These are phyloP conservation scores for Tipula confusa DNA, from an alignment of 2,888 invertebrate species.

Conservation along the genomic window DNA sequence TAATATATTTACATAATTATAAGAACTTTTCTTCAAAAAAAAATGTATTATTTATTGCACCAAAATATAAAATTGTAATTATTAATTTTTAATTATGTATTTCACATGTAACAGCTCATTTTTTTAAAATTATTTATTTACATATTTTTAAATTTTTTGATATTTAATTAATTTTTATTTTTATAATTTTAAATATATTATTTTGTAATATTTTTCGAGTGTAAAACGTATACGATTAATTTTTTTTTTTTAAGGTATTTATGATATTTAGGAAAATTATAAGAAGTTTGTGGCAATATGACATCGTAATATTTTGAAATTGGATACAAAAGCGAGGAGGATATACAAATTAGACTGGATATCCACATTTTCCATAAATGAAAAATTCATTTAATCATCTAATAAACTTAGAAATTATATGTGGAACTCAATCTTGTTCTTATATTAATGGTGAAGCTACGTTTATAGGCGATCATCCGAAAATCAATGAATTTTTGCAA, in stretches of 20 bases:
- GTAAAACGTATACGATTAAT: slow-evolving; percentile 20
- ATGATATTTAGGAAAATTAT: neutral
- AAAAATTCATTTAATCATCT: too few species aligned
- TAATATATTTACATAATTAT: neutral
- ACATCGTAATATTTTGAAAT: too few species aligned
- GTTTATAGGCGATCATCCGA: too few species aligned
- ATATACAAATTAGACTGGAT: too few species aligned
- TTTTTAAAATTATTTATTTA: neutral
- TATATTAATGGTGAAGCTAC: too few species aligned
- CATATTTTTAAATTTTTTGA: neutral
- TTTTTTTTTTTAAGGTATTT: slow-evolving; percentile 9
- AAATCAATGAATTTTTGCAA: too few species aligned
- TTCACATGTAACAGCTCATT: slow-evolving; percentile 20
- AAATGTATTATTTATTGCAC: neutral
- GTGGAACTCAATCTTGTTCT: too few species aligned
- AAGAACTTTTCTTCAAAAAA: neutral
- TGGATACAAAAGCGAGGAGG: too few species aligned
- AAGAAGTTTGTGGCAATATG: too few species aligned
- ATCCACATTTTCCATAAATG: too few species aligned
- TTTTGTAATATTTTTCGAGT: neutral
- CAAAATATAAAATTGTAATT: neutral
- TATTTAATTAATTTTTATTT: neutral
- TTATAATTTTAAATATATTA: slow-evolving; percentile 4
- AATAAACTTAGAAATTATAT: too few species aligned
- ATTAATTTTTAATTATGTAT: neutral